Base-by-base conservation (phyloP, 2,797 vertebrate species). In the Girardinus metallicus region DNA sequence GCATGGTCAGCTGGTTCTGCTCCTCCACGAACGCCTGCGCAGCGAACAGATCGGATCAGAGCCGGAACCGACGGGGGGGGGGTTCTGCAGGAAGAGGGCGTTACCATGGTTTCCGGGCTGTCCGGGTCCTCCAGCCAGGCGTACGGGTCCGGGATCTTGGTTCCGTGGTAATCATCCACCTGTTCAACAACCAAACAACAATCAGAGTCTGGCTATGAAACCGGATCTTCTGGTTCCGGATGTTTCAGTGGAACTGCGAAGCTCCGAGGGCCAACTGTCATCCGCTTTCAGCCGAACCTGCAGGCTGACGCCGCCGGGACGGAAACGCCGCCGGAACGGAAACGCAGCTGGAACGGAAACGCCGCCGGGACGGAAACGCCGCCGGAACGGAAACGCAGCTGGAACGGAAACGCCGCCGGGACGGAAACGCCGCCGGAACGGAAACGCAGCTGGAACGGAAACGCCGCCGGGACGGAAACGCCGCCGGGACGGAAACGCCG, bases 1-100 rank as follows among this genome's bases (percentile, higher is more conserved):
- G 95, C 95, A 95, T 94, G 26, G 94, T 96, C 80, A 96, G 46
- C 39, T 94, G 90, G 84, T 96, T 96, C 90, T 96, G 96, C 85
- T 87, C 92, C 73, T 96, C 95, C 21, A 96, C 95, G 84, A 96
- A 96, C 1, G 91, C 93, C 96, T 96, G 85, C 31, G n/a, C 71
- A 3, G 34, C 4, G 60, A 23, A 43, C 39, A 74, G 23, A 74
- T 26, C 21, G 10, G 62, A 1, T 71, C 3, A 71, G 21, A 51
- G 4, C 74, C 12, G 39, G 23, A 29, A 10, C 13, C 7, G 3
- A n/a, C n/a, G 10, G 16, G 13, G 26, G 16, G 13, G 26, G 43
- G 3, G 71, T 31, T 41, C 23, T 73, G 55, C 26, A 1, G 6
- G 26, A 39, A 12, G 1, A 23, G 2, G 1, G 1, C 36, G 73